Conservation (phyloP, 2,113 vertebrate genomes). For the Anhinga anhinga region DNA sequence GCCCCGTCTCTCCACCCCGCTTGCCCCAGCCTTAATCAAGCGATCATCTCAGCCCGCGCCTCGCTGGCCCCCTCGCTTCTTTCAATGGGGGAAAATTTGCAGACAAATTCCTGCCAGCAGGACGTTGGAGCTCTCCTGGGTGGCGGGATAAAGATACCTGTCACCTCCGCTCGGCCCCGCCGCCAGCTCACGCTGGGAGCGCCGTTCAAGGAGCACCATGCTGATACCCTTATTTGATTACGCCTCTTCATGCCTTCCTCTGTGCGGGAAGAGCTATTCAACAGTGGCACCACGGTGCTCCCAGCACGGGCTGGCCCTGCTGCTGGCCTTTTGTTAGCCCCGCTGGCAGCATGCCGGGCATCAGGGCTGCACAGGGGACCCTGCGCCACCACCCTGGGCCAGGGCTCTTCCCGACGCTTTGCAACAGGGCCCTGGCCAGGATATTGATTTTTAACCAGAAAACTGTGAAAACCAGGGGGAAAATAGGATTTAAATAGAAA, state of each 20-base stretch:
- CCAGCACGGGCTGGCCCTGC: constrained; percentile 32
- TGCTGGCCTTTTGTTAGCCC: constrained; percentile 58
- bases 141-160: constrained; percentile 87
- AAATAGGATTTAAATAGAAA: background rate
- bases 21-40: constrained; percentile 88
- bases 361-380: background rate
- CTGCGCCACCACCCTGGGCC: rapidly evolving
- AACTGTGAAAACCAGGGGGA: background rate
- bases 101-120: constrained; percentile 95
- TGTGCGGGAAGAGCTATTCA: constrained; percentile 40
- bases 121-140: constrained; percentile 77
- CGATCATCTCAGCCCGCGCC: constrained; percentile 88
- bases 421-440: background rate
- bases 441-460: background rate
- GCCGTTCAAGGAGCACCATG: constrained; percentile 82
- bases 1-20: constrained; percentile 75
- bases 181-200: constrained; percentile 75
- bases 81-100: constrained; percentile 84
- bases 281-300: background rate
- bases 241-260: constrained; percentile 62
- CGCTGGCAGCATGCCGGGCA: background rate
- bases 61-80: constrained; percentile 77
- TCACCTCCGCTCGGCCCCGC: constrained; percentile 76
- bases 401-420: background rate
- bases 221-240: constrained; percentile 89